Base-by-base conservation (phyloP, 1,140 invertebrate genomes). In the Microvelia longipes region DNA sequence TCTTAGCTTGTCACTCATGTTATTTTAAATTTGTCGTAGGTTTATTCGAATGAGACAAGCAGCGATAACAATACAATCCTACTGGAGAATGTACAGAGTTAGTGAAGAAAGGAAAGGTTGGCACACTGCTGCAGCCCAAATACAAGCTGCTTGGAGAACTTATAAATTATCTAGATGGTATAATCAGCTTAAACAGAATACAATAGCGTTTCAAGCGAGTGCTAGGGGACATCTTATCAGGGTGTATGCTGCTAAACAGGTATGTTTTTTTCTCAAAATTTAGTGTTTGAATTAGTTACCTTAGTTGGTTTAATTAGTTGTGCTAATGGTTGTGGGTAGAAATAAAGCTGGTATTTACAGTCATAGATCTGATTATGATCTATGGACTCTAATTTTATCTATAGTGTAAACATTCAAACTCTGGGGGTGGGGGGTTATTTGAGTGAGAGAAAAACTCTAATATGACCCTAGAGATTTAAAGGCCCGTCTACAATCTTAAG, bases 61-160 rank as follows among this genome's bases (percentile, higher is more conserved):
- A 28, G 87, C 88, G 0, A 80, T 93, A 65, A 84, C 86, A 50
- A 85, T 96, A 76, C 93, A 83, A 79, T 84, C 85, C 0, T 87
- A 87, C 74, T 89, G 88, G 81, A 79, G 88, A 70, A 87, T 86
- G 83, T 83, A 83, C 71, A 76, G 84, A 26, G 83, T 83, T 0
- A 84, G 85, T 71, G 82, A 74, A 68, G 73, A 77, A 25, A 68
- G 80, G 26, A 78, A 80, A 60, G 71, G 77, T 5, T 75, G 76
- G 66, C 76, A 76, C 62, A 74, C 70, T 75, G 90, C 92, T 1
- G 89, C 88, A 0, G 79, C 86, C 14, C 86, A 85, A 65, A 88
- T 96, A 70, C 93, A 95, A 76, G 84, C 87, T 64, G 81, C 83
- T 64, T 94, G 90, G 88, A 80, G 88, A 70, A 84, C 85, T 13